These are phyloP conservation scores for Schizopygopsis malacanthus DNA, from an alignment of 2,797 vertebrate genomes.

Conservation along the genomic window DNA sequence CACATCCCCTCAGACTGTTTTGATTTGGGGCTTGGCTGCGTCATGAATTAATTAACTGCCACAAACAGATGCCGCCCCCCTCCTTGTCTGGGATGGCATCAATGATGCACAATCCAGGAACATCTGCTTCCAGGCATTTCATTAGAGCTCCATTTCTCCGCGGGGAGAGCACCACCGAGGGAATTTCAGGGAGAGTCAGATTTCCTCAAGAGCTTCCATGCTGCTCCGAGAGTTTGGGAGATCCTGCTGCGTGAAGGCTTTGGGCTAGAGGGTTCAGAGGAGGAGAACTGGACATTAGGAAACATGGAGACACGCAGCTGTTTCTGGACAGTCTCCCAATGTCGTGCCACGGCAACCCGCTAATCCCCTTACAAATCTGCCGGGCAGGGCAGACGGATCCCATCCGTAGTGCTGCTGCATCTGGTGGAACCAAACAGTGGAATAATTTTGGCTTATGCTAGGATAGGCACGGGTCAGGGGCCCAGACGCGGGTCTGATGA, in stretches of 20 bases:
- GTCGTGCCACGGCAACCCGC: conserved; percentile 68
- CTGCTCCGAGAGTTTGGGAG: conserved; percentile 63
- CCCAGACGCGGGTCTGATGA: not conserved
- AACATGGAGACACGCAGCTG: conserved; percentile 78
- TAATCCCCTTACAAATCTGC: conserved; percentile 77
- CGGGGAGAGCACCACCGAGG: conserved; percentile 35
- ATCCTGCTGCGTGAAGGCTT: conserved; percentile 65
- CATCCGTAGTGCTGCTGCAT: conserved; percentile 67
- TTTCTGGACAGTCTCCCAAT: conserved; percentile 74
- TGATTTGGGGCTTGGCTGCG: conserved; percentile 30
- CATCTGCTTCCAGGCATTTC: conserved; percentile 61
- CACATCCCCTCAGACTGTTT: conserved; percentile 27
- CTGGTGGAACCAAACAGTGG: conserved; percentile 71
- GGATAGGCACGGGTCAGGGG: conserved; percentile 63
- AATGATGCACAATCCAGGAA: conserved; percentile 33
- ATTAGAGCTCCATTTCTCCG: conserved; percentile 48
- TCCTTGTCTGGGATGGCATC: conserved; percentile 32
- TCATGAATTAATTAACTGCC: conserved; percentile 48
- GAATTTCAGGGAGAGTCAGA: conserved; percentile 64
- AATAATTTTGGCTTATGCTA: conserved; percentile 72
- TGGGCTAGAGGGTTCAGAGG: conserved; percentile 40
- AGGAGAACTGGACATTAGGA: conserved; percentile 68
- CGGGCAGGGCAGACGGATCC: conserved; percentile 69
- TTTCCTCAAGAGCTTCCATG: conserved; percentile 71
- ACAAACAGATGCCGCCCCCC: conserved; percentile 52